phyloP scores from a whole-genome alignment of 2,888 invertebrate genomes.

The Nephrotoma appendiculata region DNA sequence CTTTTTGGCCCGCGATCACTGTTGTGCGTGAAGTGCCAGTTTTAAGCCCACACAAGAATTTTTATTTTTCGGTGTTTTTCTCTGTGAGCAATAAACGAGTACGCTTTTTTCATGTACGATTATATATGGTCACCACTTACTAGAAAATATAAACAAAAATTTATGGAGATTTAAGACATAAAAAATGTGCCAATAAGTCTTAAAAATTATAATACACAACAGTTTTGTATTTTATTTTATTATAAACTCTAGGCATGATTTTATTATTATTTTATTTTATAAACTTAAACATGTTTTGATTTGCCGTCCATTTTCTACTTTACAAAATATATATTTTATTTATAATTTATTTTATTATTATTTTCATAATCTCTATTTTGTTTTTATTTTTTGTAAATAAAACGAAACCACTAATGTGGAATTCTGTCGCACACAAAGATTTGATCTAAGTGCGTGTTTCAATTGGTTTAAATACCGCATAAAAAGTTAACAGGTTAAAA shows the following conservation, averaged over 20 bases:
- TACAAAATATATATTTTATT: constrained; percentile 10
- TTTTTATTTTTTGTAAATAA: background rate
- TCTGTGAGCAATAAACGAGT: too few species aligned
- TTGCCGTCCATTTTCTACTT: constrained; percentile 19
- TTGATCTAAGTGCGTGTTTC: too few species aligned
- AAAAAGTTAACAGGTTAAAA: too few species aligned
- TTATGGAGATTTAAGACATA: background rate
- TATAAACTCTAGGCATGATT: background rate
- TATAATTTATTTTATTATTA: constrained; percentile 8
- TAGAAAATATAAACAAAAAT: background rate
- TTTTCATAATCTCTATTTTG: constrained; percentile 10
- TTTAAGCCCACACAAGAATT: too few species aligned
- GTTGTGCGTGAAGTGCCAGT: too few species aligned
- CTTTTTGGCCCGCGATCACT: too few species aligned
- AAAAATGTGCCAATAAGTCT: background rate
- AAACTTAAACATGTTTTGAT: constrained; percentile 14
- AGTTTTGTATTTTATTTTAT: background rate
- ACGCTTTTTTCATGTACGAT: too few species aligned
- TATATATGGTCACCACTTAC: background rate
- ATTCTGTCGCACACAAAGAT: too few species aligned
- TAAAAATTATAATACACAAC: background rate
- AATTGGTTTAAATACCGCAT: too few species aligned
- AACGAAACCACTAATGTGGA: background rate
- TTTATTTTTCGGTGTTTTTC: too few species aligned
- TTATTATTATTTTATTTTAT: constrained; percentile 5